Evolutionary conservation across 1,140 invertebrate species (phyloP).

Genomic region (Colletes gigas): DNA sequence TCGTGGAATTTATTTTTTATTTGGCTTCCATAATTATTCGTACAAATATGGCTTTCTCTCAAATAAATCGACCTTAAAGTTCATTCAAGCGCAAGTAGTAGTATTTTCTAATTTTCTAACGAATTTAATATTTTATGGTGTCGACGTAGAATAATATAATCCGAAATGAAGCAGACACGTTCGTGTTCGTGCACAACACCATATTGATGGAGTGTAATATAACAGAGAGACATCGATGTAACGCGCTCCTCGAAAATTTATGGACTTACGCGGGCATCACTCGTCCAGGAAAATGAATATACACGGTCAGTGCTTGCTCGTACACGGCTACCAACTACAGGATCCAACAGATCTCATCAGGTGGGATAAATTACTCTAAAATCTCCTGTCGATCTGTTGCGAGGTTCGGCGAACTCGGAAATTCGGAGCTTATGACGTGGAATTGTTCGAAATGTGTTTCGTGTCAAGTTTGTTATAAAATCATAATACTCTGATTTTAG

Average conservation of each 20-base stretch:
- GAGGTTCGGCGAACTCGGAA: constrained; percentile 23
- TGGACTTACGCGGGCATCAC: background rate
- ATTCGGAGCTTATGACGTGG: background rate
- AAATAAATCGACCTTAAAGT: too few species aligned
- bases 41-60: too few species aligned
- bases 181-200: background rate
- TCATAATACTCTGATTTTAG: too few species aligned
- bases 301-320: background rate
- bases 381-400: constrained; percentile 26
- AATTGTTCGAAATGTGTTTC: constrained; percentile 2
- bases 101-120: too few species aligned
- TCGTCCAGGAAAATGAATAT: background rate
- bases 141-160: too few species aligned
- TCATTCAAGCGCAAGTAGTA: too few species aligned
- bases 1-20: too few species aligned
- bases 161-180: too few species aligned
- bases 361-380: constrained; percentile 24
- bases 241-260: background rate
- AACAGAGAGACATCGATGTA: background rate
- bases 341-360: constrained; percentile 26
- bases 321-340: background rate
- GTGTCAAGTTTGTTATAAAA: too few species aligned
- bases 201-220: background rate
- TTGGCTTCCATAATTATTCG: too few species aligned
- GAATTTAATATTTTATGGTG: too few species aligned